Evolutionary conservation across 2,888 invertebrate species (phyloP).

Genomic region (Noctua comes): DNA sequence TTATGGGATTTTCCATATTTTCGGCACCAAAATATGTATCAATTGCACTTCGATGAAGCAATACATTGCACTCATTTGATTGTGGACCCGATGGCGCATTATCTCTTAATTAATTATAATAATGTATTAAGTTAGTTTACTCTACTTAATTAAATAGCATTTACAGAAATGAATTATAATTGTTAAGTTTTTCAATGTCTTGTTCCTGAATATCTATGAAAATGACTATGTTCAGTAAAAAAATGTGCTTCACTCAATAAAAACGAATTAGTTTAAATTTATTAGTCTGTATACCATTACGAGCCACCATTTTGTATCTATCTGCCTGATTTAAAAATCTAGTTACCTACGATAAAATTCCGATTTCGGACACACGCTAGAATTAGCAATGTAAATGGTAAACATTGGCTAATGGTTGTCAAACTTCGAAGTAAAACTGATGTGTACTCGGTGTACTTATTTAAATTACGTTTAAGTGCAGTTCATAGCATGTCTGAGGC

Average conservation of each 20-base stretch:
- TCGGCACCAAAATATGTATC: not conserved
- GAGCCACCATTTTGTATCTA: not conserved
- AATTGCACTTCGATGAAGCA: not conserved
- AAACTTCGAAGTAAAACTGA: slow-evolving; percentile 37
- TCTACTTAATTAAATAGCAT: too few species aligned
- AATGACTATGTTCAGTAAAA: not conserved
- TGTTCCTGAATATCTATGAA: not conserved
- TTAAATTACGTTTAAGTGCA: slow-evolving; percentile 65
- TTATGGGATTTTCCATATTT: slow-evolving; percentile 24
- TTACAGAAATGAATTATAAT: not conserved
- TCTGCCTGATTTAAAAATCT: slow-evolving; percentile 10
- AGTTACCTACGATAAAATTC: slow-evolving; percentile 8
- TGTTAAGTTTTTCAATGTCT: not conserved
- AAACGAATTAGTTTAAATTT: slow-evolving; percentile 13
- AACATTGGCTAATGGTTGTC: slow-evolving; percentile 47
- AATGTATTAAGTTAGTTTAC: too few species aligned
- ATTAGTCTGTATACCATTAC: not conserved
- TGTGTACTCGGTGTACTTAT: slow-evolving; percentile 65
- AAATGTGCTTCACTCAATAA: not conserved
- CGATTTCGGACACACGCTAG: slow-evolving; percentile 25
- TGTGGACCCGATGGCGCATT: not conserved
- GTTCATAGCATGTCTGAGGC: slow-evolving; percentile 76
- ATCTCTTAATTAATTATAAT: not conserved
- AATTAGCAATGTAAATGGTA: slow-evolving; percentile 45
- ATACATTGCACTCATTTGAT: not conserved